Percentiles rank a stretch among this genome's conserved stretches.
Conservation (phyloP, 1,140 invertebrate species). For the Agrilus planipennis region DNA sequence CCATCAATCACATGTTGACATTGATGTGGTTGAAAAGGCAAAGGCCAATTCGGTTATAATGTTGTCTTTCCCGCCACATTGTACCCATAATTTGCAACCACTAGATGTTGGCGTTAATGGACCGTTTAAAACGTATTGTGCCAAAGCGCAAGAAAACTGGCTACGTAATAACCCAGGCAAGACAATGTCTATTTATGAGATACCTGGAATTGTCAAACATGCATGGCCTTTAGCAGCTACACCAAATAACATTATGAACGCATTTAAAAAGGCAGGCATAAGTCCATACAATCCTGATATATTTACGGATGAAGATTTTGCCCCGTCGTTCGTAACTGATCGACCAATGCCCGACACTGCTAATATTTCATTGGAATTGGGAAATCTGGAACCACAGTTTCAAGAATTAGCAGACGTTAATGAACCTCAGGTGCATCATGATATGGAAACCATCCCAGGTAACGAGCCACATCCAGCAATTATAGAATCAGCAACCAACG, state of each 20-base stretch:
- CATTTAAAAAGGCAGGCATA: slow-evolving; percentile 28
- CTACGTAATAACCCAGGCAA: slow-evolving; percentile 34
- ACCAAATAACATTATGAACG: slow-evolving; percentile 32
- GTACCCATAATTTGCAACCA: slow-evolving; percentile 26
- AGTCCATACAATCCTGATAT: neutral
- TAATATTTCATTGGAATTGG: no score
- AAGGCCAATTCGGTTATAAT: slow-evolving; percentile 28
- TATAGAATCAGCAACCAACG: no score
- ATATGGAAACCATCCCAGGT: neutral
- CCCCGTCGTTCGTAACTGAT: neutral
- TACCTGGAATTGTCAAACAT: slow-evolving; percentile 30
- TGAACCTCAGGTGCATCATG: no score
- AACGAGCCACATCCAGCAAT: neutral
- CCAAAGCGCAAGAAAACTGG: slow-evolving; percentile 30
- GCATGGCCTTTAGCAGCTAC: slow-evolving; percentile 31
- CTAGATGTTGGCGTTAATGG: slow-evolving; percentile 26
- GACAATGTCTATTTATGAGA: slow-evolving; percentile 37
- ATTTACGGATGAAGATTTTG: neutral
- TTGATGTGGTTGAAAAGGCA: slow-evolving; percentile 17
- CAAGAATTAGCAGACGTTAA: no score
- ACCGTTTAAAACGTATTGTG: slow-evolving; percentile 30
- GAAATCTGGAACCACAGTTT: no score
- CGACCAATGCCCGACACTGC: neutral
- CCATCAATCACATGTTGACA: slow-evolving; percentile 18
- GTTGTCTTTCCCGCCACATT: slow-evolving; percentile 32